These are phyloP conservation scores for Procambarus virginalis DNA, from an alignment of 1,140 invertebrate species.

Conservation along the genomic window DNA sequence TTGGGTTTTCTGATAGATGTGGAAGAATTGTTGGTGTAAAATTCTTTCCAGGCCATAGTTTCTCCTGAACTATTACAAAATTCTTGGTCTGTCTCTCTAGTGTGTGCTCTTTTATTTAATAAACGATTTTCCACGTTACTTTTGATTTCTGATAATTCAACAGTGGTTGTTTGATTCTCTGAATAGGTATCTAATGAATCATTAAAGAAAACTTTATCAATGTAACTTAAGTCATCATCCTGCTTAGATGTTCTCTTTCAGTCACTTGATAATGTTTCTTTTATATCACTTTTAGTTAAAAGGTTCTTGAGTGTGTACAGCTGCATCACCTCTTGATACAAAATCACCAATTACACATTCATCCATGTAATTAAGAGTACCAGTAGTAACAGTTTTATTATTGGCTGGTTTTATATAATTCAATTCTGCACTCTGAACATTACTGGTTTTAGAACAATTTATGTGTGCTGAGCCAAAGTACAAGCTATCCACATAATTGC, in stretches of 20 bases:
- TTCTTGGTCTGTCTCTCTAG: not conserved
- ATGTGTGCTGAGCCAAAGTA: not conserved
- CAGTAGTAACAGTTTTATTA: not conserved
- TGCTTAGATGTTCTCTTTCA: not conserved
- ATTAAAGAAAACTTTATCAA: constrained; percentile 59
- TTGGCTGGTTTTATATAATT: not conserved
- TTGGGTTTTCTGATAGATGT: not conserved
- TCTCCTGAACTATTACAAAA: not conserved
- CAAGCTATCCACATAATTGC: not conserved
- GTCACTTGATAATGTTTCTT: too few species aligned
- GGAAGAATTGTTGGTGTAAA: not conserved
- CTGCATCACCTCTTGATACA: not conserved
- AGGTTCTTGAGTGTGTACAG: not conserved
- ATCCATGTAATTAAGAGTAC: constrained; percentile 33
- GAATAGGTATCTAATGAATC: constrained; percentile 13
- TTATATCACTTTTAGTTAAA: not conserved
- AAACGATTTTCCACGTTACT: constrained; percentile 25
- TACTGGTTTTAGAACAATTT: not conserved
- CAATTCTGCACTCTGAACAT: not conserved
- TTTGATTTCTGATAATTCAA: constrained; percentile 18
- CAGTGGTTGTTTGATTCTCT: not conserved
- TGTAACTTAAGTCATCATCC: constrained; percentile 32
- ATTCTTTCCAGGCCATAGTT: not conserved
- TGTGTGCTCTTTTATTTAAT: not conserved
- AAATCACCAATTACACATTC: constrained; percentile 19